Conservation (phyloP, 30 jellyfish, hydroid and myxozoan genomes). For the Cassiopea xamachana region DNA sequence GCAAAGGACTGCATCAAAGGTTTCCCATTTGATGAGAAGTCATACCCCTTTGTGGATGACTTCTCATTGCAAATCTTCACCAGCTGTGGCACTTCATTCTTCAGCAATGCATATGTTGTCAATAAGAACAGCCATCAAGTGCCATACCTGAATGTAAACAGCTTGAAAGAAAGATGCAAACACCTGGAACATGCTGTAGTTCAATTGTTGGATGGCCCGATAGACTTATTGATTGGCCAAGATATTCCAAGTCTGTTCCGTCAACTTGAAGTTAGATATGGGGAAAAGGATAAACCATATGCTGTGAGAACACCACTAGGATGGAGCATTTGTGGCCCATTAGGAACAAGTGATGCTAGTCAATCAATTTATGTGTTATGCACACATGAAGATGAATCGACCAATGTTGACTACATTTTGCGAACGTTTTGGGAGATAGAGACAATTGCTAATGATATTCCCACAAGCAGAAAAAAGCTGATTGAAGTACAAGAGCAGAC, state of each 20-base stretch:
- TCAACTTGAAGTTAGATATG: constrained; percentile 21
- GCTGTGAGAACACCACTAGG: constrained; percentile 41
- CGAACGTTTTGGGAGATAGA: constrained; percentile 44
- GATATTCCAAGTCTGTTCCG: constrained; percentile 41
- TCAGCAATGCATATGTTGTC: constrained; percentile 5
- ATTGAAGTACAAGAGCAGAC: constrained; percentile 13
- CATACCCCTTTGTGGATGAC: constrained; percentile 31
- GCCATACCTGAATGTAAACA: constrained; percentile 14
- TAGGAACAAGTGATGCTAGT: neutral
- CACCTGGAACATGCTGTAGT: constrained; percentile 1
- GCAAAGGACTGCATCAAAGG: constrained; percentile 48
- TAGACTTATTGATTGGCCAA: constrained; percentile 40
- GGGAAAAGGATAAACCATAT: constrained; percentile 26
- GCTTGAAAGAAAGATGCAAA: constrained; percentile 16
- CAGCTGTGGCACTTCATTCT: constrained; percentile 26
- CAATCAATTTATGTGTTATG: constrained; percentile 16
- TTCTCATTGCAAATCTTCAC: constrained; percentile 26
- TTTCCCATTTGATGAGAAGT: constrained; percentile 29
- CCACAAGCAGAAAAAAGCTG: constrained; percentile 23
- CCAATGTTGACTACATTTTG: constrained; percentile 28
- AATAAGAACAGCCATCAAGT: constrained; percentile 11
- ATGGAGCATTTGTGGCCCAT: constrained; percentile 46
- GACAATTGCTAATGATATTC: constrained; percentile 19
- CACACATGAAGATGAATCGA: neutral
- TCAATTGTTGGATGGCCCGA: constrained; percentile 29